Evolutionary conservation across 2,888 invertebrate genomes (phyloP).

Genomic region (Eumerus sabulonum): DNA sequence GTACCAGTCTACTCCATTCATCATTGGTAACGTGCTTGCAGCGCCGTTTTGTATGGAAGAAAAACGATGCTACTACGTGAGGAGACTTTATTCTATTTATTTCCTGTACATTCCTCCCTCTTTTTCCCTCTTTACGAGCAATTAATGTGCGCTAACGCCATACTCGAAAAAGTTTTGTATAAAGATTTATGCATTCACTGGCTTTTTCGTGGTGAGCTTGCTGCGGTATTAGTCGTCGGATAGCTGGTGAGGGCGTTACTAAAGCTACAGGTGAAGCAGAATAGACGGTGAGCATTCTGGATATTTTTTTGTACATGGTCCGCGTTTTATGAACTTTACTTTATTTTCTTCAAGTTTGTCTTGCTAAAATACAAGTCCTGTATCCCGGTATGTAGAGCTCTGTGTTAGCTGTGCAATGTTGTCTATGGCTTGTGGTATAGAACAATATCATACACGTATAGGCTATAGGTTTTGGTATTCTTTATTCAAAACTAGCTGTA

Average conservation of each 20-base stretch:
- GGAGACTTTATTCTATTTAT: constrained; percentile 20
- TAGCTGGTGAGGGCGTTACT: too few species aligned
- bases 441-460: too few species aligned
- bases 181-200: constrained; percentile 31
- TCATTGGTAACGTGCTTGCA: constrained; percentile 53
- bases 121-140: constrained; percentile 14
- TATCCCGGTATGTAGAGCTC: too few species aligned
- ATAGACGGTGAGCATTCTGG: too few species aligned
- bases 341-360: background rate
- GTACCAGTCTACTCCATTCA: constrained; percentile 56
- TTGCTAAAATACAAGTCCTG: constrained; percentile 10
- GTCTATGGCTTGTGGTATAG: too few species aligned
- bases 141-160: constrained; percentile 56
- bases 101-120: too few species aligned
- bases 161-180: constrained; percentile 33
- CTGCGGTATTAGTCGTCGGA: too few species aligned
- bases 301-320: background rate
- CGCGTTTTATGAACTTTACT: constrained; percentile 5
- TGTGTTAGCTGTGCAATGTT: too few species aligned
- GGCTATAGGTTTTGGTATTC: too few species aligned
- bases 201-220: background rate
- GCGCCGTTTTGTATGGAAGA: constrained; percentile 50
- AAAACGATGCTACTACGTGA: constrained; percentile 60
- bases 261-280: too few species aligned
- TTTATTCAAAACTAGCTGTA: too few species aligned